Percentiles rank a stretch among this genome's conserved stretches.
Evolutionary conservation across 2,113 vertebrate species (phyloP).

Genomic region (Oryzias javanicus): DNA sequence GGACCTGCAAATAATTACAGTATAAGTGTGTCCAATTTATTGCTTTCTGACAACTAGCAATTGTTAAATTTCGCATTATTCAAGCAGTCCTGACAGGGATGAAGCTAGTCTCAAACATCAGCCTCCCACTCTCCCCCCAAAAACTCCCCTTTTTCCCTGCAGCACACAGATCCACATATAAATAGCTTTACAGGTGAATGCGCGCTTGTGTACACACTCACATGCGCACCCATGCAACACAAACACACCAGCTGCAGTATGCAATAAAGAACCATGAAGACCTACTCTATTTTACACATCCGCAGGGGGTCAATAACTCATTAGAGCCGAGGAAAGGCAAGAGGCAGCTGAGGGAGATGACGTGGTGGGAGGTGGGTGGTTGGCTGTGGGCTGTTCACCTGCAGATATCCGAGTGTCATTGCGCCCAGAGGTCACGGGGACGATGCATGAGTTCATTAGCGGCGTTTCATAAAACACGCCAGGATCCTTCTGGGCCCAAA

Average conservation of each 20-base stretch:
- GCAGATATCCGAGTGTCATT: conserved; percentile 56
- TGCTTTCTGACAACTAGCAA: conserved; percentile 41
- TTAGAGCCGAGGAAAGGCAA: conserved; percentile 55
- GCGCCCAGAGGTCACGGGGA: conserved; percentile 60
- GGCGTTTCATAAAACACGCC: conserved; percentile 48
- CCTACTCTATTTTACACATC: conserved; percentile 66
- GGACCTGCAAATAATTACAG: conserved; percentile 9
- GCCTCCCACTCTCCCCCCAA: conserved; percentile 22
- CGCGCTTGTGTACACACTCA: conserved; percentile 8
- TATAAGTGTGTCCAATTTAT: conserved; percentile 25
- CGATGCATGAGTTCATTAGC: conserved; percentile 66
- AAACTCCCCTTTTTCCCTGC: conserved; percentile 19
- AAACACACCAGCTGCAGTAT: conserved; percentile 56
- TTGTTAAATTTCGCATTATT: conserved; percentile 61
- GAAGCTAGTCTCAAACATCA: conserved; percentile 47
- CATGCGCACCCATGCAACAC: conserved; percentile 11
- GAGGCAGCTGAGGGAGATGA: conserved; percentile 52
- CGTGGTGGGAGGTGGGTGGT: conserved; percentile 38
- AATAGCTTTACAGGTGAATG: conserved; percentile 42
- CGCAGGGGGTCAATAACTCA: conserved; percentile 76
- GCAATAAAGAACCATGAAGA: conserved; percentile 61
- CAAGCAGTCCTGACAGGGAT: conserved; percentile 46
- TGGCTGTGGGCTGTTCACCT: conserved; percentile 54
- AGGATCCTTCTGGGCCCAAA: conserved; percentile 31
- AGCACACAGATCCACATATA: conserved; percentile 22